Percentiles rank a stretch among this genome's conserved stretches.
Evolutionary conservation across 2,113 vertebrate genomes (phyloP).

Genomic region (Pongo pygmaeus): DNA sequence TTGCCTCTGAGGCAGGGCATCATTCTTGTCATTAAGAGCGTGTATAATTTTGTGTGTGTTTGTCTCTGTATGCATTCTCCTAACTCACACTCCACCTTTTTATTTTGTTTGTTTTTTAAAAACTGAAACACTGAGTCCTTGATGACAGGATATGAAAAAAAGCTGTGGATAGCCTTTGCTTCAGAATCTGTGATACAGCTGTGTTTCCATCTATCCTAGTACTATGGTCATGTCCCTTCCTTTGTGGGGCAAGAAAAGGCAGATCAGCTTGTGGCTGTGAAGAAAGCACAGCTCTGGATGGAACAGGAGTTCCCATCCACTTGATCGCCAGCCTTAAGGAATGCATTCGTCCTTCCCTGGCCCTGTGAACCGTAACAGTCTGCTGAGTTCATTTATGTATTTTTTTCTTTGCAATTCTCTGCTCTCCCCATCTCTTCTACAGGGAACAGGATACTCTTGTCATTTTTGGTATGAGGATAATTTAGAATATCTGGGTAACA

Average conservation of each 20-base stretch:
- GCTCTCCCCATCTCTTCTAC: neutral
- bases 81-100: neutral
- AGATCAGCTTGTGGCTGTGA: neutral
- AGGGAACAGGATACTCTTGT: neutral
- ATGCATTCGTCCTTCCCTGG: neutral
- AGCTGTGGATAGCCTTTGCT: neutral
- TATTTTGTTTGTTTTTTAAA: neutral
- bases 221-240: no score
- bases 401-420: neutral
- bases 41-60: neutral
- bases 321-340: neutral
- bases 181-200: slow-evolving; percentile 9
- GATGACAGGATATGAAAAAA: slow-evolving; percentile 6
- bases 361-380: neutral
- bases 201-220: neutral
- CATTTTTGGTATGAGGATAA: neutral
- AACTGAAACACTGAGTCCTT: neutral
- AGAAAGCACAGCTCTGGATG: neutral
- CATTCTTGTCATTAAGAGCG: neutral
- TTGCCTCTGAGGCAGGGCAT: neutral
- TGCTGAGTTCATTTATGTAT: neutral
- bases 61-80: neutral
- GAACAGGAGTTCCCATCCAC: neutral
- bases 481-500: neutral
- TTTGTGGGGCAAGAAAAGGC: neutral